Base-by-base conservation (phyloP, 2,797 vertebrate genomes). In the Neosilurus mollespiculum region DNA sequence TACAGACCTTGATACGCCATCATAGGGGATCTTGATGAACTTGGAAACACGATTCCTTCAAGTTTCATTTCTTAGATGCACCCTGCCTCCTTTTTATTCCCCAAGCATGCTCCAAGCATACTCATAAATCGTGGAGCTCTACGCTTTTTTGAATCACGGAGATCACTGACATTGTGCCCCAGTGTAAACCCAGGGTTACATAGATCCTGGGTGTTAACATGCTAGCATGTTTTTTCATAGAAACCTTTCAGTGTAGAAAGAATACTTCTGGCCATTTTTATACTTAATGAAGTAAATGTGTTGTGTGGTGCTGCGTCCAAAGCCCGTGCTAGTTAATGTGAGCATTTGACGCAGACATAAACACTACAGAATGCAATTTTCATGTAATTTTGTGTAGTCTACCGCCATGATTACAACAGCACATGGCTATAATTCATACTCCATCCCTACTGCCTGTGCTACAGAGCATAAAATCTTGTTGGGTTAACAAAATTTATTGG, bases 361-460 rank as follows among this genome's bases (percentile, higher is more conserved):
- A 51, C 76, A 51, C 9, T 64, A 64, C 76, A 78, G 64, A 78
- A 51, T 51, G 59, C 58, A 64, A 26, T 26, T 64, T 26, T 78
- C 30, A 1, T 49, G 22, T 78, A 12, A 6, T 61, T 64, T 26
- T 51, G 15, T 78, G 16, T 65, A 51, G 43, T 15, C 69, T n/a
- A 30, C 22, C 4, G 2, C 7, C 59, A 62, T 49, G 58, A 62
- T 43, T 18, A 22, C 34, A 62, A 43, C 75, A 43, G 20, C 18
- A 61, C 56, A 61, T 37, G 12, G 30, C 30, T 49, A 64, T 78
- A 78, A 78, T 26, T 78, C 59, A 62, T 64, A 2, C 34, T 76
- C 34, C 22, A 37, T 6, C 56, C 18, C 4, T 76, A 61, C 20
- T 22, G 43, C 76, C 14, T 62, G 14, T 49, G 9, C n/a, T 22